Evolutionary conservation across 2,888 invertebrate genomes (phyloP).

Genomic region (Heliconius cydno): DNA sequence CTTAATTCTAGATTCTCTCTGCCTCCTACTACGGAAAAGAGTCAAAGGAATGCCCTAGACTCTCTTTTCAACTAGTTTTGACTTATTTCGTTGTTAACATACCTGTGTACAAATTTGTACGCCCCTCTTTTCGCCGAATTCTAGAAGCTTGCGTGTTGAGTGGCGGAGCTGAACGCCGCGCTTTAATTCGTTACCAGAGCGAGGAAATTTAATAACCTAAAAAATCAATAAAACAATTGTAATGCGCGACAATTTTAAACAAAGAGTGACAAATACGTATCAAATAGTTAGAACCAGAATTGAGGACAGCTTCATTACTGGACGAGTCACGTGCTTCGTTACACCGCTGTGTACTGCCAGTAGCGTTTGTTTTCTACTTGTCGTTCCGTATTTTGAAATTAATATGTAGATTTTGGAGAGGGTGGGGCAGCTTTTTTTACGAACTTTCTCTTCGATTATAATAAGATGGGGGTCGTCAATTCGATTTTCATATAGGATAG

Average conservation of each 20-base stretch:
- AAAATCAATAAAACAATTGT: not conserved
- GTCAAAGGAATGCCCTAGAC: no score
- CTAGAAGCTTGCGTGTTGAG: not conserved
- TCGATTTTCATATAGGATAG: not conserved
- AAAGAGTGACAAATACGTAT: not conserved
- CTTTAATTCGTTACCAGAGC: not conserved
- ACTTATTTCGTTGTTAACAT: no score
- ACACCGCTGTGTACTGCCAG: not conserved
- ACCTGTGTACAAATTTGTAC: no score
- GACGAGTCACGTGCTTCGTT: constrained; percentile 25
- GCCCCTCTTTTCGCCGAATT: not conserved
- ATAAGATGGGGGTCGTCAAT: not conserved
- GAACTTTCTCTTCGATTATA: not conserved
- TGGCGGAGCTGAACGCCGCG: not conserved
- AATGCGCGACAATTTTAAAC: not conserved
- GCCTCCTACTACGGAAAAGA: no score
- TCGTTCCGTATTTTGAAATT: not conserved
- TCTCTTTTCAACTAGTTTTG: no score
- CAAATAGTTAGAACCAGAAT: not conserved
- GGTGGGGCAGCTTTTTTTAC: no score
- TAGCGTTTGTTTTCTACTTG: not conserved
- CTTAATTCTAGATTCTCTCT: no score
- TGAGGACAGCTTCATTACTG: constrained; percentile 23
- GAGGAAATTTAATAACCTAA: not conserved
- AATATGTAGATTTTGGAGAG: not conserved